Base-by-base conservation (phyloP, 2,113 vertebrate genomes). In the Sebastes fasciatus region DNA sequence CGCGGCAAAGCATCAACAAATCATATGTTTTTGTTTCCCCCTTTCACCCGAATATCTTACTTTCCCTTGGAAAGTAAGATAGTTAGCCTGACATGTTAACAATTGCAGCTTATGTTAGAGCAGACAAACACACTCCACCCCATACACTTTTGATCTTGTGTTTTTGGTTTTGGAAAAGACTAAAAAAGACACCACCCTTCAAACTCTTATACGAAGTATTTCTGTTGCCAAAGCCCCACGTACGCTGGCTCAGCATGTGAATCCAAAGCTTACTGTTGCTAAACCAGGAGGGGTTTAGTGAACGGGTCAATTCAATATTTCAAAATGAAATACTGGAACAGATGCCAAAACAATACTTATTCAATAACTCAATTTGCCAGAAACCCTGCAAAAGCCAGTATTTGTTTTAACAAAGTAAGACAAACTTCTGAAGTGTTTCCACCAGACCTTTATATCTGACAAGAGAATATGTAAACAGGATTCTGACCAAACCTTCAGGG, bases 351-450 rank as follows among this genome's bases (percentile, higher is more conserved):
- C 40, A 83, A 46, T 2, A 14, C 42, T 68, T 63, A 63, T 40
- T 55, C 12, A 58, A 45, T 57, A 68, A 77, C 49, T 51, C 55
- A 17, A 51, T 67, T 65, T 64, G 9, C 5, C 69, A 66, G 43
- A 71, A 67, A 61, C 2, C 26, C 4, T 23, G 46, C 19, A 60
- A 63, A 77, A 68, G 72, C 57, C 58, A 48, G 19, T 23, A 70
- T 80, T 51, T 67, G n/a, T 65, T 76, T 79, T 46, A 61, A 75
- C 17, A 40, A 40, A 78, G 6, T 11, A 17, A 62, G n/a, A 65
- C 8, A 42, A 72, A 57, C 40, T 19, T 74, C n/a, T 71, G 0
- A 42, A 84, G 72, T 83, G 23, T 72, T 69, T 78, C 16, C 60
- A 57, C 42, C 57, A 48, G 34, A 55, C 8, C 3, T 80, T 71